Evolutionary conservation across 2,888 invertebrate species (phyloP).

Genomic region (Dusona sp.): DNA sequence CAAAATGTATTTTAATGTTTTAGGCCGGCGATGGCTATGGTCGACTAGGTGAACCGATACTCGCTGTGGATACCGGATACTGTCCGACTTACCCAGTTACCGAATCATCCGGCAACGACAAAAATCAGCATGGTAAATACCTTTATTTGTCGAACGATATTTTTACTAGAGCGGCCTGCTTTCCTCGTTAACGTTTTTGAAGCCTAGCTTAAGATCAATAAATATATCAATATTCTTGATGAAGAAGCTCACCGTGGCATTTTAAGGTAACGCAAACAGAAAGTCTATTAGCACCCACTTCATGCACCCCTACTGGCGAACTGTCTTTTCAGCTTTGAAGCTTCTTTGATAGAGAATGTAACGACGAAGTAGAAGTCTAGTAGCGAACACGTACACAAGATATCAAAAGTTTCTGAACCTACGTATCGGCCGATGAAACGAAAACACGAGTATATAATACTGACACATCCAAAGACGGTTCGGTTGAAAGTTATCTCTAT

Average conservation of each 20-base stretch:
- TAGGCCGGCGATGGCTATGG: conserved; percentile 77
- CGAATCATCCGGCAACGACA: conserved; percentile 64
- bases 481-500: conserved; percentile 44
- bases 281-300: conserved; percentile 34
- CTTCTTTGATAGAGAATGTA: conserved; percentile 62
- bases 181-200: background rate
- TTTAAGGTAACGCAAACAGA: conserved; percentile 35
- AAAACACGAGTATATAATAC: conserved; percentile 58
- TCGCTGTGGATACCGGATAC: conserved; percentile 72
- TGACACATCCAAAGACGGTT: conserved; percentile 29
- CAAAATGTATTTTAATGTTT: conserved; percentile 54
- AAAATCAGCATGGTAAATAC: conserved; percentile 71
- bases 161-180: background rate
- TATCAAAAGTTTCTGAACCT: conserved; percentile 43
- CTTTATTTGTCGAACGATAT: background rate
- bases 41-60: conserved; percentile 75
- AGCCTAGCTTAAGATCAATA: background rate
- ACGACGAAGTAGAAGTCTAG: conserved; percentile 29
- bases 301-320: conserved; percentile 11
- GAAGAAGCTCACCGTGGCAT: conserved; percentile 24
- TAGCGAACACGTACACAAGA: conserved; percentile 32
- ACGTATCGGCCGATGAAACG: conserved; percentile 41
- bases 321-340: conserved; percentile 56
- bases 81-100: conserved; percentile 74
- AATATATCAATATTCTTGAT: background rate